phyloP scores from a whole-genome alignment of 2,797 vertebrate species.

The Diplodus sargus region DNA sequence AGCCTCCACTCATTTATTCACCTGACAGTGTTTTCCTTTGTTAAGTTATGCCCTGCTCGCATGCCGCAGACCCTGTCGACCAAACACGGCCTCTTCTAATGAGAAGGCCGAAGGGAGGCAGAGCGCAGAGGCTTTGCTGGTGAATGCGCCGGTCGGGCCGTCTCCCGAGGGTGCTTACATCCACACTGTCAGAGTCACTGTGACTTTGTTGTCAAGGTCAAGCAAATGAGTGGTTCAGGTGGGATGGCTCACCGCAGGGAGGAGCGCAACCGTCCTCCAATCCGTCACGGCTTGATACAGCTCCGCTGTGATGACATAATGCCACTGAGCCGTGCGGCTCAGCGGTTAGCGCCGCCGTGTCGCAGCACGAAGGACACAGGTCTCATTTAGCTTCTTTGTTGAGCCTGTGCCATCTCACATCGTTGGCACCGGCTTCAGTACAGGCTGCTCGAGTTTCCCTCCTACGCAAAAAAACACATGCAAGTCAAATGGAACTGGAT shows the following conservation, averaged over 20 bases:
- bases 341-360: conserved; percentile 33
- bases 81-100: conserved; percentile 70
- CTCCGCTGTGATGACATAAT: conserved; percentile 54
- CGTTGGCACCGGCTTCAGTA: conserved; percentile 3
- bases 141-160: conserved; percentile 48
- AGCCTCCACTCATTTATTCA: conserved; percentile 49
- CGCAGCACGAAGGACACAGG: conserved; percentile 60
- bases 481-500: neutral
- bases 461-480: neutral
- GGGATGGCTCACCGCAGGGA: conserved; percentile 64
- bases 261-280: conserved; percentile 59
- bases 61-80: conserved; percentile 80
- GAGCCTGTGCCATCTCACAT: conserved; percentile 4
- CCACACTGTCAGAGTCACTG: conserved; percentile 66
- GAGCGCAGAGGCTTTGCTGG: conserved; percentile 50
- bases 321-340: conserved; percentile 54
- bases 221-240: conserved; percentile 77
- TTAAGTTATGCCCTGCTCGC: conserved; percentile 81
- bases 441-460: conserved; percentile 26
- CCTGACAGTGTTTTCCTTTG: conserved; percentile 83
- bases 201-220: conserved; percentile 77
- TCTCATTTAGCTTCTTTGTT: conserved; percentile 50
- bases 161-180: conserved; percentile 71
- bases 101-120: conserved; percentile 60
- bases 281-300: conserved; percentile 56